Percentiles rank a stretch among this genome's conserved stretches.
Evolutionary conservation across 2,888 invertebrate species (phyloP).

Genomic region (Hemistola chrysoprasaria): DNA sequence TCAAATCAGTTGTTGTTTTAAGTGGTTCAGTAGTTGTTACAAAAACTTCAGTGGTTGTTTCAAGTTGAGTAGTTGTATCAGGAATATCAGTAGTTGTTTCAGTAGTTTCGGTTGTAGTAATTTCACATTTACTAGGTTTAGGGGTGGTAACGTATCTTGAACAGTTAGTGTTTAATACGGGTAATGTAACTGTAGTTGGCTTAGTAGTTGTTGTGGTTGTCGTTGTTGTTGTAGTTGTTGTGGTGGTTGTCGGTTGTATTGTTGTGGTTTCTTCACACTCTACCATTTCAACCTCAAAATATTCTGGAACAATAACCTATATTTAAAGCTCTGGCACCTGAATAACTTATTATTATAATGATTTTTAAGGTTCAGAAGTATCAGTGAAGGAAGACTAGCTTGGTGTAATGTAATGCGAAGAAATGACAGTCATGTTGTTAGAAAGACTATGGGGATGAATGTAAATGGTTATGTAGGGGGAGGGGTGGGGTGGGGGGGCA

Average conservation of each 20-base stretch:
- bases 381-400: too few species aligned
- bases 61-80: conserved; percentile 3
- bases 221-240: conserved; percentile 8
- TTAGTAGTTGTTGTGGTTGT: conserved; percentile 17
- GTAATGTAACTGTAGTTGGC: conserved; percentile 3
- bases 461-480: too few species aligned
- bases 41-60: not conserved
- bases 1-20: not conserved
- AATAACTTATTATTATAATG: too few species aligned
- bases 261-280: not conserved
- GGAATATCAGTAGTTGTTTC: conserved; percentile 4
- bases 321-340: too few species aligned
- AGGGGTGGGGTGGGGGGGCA: too few species aligned
- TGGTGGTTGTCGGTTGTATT: conserved; percentile 1
- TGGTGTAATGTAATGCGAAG: too few species aligned
- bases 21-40: not conserved
- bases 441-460: too few species aligned
- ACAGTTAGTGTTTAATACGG: not conserved
- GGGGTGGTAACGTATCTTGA: not conserved
- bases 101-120: conserved; percentile 12
- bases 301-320: conserved; percentile 22
- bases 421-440: too few species aligned
- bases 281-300: conserved; percentile 14
- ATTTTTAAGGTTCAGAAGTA: too few species aligned
- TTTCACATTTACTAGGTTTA: not conserved